Conservation (phyloP, 2,113 vertebrate species). For the Hippolais icterina region DNA sequence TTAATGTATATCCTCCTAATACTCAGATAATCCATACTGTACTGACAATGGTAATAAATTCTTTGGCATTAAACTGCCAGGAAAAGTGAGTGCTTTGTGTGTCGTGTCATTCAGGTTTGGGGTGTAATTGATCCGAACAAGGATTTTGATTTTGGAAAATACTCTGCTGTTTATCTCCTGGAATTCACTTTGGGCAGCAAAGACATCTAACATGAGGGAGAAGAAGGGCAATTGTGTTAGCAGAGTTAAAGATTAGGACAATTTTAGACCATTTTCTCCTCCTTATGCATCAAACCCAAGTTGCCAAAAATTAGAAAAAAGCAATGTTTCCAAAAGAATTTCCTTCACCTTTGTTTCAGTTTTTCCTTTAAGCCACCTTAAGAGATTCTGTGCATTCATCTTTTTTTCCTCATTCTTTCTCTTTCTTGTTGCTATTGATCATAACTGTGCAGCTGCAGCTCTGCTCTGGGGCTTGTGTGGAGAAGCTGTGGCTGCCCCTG, state of each 20-base stretch:
- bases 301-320: not conserved
- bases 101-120: not conserved
- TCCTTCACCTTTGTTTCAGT: not conserved
- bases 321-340: not conserved
- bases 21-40: slow-evolving; percentile 25
- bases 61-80: not conserved
- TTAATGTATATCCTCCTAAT: slow-evolving; percentile 42
- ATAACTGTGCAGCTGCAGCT: not conserved
- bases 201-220: not conserved
- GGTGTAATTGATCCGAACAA: not conserved
- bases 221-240: not conserved
- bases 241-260: not conserved
- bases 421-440: not conserved
- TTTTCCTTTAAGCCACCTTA: not conserved
- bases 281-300: not conserved
- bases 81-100: not conserved
- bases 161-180: not conserved
- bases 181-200: not conserved
- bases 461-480: not conserved
- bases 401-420: not conserved
- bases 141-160: not conserved
- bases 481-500: not conserved
- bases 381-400: not conserved
- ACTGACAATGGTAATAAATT: not conserved
- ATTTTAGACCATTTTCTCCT: not conserved